These are phyloP conservation scores for Strongylocentrotus purpuratus DNA, from an alignment of 35 echinoderm and acorn worm genomes.

Conservation along the genomic window DNA sequence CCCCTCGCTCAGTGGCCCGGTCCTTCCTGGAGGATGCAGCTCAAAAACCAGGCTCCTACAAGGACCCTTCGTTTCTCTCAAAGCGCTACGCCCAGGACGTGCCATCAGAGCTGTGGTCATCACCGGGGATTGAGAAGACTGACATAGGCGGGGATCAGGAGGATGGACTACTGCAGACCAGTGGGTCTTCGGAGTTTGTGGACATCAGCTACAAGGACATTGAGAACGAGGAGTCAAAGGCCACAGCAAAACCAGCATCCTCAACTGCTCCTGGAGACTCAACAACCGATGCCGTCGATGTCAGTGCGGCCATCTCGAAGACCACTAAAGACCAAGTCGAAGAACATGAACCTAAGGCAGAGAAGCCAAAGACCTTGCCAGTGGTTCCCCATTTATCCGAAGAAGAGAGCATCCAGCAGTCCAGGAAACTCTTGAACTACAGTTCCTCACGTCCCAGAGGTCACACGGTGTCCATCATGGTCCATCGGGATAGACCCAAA, in stretches of 20 bases:
- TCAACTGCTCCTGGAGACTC: not conserved
- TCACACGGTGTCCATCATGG: constrained; percentile 33
- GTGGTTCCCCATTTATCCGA: not conserved
- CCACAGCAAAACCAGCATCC: not conserved
- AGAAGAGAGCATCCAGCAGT: not conserved
- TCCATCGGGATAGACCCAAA: constrained; percentile 8
- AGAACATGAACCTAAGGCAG: not conserved
- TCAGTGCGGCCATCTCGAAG: not conserved
- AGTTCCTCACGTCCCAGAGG: constrained; percentile 22
- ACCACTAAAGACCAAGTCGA: not conserved
- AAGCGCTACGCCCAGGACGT: constrained; percentile 47
- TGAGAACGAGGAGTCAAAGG: not conserved
- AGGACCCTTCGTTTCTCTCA: constrained; percentile 68
- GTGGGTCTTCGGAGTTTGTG: constrained; percentile 33
- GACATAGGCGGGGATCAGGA: not conserved
- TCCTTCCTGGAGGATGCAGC: constrained; percentile 52
- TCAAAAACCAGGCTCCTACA: constrained; percentile 80
- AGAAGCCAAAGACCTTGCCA: constrained; percentile 46
- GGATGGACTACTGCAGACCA: constrained; percentile 1
- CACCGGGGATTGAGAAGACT: not conserved
- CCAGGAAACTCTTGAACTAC: not conserved
- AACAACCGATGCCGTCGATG: not conserved
- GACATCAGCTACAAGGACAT: constrained; percentile 45
- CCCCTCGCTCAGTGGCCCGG: constrained; percentile 61
- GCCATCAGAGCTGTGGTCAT: not conserved